Evolutionary conservation across 1,140 invertebrate species (phyloP), one percentile per base, ranked within the genome.

Genomic region (Platorchestia sp.): DNA sequence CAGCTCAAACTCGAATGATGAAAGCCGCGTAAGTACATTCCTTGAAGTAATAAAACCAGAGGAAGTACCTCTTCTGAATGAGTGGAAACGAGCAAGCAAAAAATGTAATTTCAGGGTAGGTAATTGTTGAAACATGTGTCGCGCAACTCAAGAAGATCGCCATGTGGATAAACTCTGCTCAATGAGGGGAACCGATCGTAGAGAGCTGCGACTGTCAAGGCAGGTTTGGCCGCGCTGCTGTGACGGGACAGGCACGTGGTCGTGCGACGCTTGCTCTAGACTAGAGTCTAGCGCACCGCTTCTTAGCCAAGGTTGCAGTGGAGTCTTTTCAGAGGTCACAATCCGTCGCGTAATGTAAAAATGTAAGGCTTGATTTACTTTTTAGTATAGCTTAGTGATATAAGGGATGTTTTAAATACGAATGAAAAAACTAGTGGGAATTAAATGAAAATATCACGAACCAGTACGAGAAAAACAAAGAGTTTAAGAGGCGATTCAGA

Each of bases 161-260:
- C 91, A 93, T 93, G 91, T 93, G 91, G 91, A 93, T 93, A 93
- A 93, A 93, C 91, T 93, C 43, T 45, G 91, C 45, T 93, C 91
- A 93, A 93, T 93, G 91, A 93, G 91, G 91, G 91, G 91, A 93
- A 45, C 3, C 91, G 91, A 93, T 41, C 87, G 87, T 44, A 14
- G 87, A 89, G 87, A 10, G 87, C 87, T 3, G 59, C 43, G 87
- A 44, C 87, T 89, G 87, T 89, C 87, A 89, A 14, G 87, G 41
- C n/a, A 42, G 36, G 41, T 89, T 89, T 89, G 87, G 41, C 87
- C 5, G 87, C n/a, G 87, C 1, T 22, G 87, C n/a, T 89, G 5
- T 89, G 87, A 89, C 87, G 87, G 87, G 43, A 42, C 87, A 41
- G 41, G 87, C 87, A 89, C 87, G 87, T 89, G 87, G 87, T 42